Conservation (phyloP, 2,113 vertebrate species). For the Anhinga rufa region DNA sequence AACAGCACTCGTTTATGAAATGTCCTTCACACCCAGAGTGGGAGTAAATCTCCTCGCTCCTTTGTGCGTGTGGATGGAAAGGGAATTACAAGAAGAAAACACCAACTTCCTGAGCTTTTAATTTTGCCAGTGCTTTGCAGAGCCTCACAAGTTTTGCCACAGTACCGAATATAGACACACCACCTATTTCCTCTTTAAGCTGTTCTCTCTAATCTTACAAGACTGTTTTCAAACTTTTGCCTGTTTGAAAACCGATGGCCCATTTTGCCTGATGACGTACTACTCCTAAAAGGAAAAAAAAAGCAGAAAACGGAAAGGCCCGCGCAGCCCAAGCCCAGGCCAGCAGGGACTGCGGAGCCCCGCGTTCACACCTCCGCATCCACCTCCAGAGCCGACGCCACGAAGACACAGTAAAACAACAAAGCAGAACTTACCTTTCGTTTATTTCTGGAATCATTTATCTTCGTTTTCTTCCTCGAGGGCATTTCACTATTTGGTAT, state of each 20-base stretch:
- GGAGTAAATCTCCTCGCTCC: neutral
- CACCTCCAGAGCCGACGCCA: accelerated
- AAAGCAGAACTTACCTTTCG: neutral
- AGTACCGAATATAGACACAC: neutral
- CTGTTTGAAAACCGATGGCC: neutral
- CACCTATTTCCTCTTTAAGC: neutral
- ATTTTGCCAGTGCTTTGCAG: neutral
- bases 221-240: neutral
- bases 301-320: neutral
- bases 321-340: no score
- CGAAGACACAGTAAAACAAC: accelerated
- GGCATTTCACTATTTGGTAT: neutral
- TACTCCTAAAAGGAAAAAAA: neutral
- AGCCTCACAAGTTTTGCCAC: neutral
- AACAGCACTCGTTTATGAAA: neutral
- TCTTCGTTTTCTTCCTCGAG: neutral
- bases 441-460: neutral
- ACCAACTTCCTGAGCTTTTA: neutral
- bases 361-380: accelerated
- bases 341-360: neutral
- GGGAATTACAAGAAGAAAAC: neutral
- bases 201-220: neutral
- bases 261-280: neutral
- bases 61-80: neutral
- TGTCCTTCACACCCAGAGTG: accelerated